A percentile compares a stretch with the other conserved stretches of the same genome.
Evolutionary conservation across 2,888 invertebrate species (phyloP).

Genomic region (Volucella zonaria): DNA sequence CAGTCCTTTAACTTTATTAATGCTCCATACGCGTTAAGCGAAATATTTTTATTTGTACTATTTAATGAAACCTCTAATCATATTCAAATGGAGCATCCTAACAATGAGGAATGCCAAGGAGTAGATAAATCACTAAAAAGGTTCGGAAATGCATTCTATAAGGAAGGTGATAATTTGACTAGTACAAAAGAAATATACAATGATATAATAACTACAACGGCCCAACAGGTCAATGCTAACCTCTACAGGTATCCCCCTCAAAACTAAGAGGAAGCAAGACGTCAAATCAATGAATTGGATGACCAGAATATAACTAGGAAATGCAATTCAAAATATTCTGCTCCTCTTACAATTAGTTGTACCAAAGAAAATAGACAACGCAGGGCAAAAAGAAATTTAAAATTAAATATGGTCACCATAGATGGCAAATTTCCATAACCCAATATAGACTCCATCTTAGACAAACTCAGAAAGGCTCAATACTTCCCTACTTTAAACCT

Average conservation of each 20-base stretch:
- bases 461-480: slow-evolving; percentile 25
- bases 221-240: slow-evolving; percentile 21
- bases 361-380: slow-evolving; percentile 66
- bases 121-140: neutral
- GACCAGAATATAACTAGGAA: slow-evolving; percentile 73
- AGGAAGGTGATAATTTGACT: slow-evolving; percentile 25
- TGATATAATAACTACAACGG: slow-evolving; percentile 20
- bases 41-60: slow-evolving; percentile 5
- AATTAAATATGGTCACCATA: neutral
- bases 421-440: slow-evolving; percentile 21
- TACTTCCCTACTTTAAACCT: slow-evolving; percentile 16
- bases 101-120: neutral
- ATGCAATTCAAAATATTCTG: slow-evolving; percentile 57
- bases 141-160: slow-evolving; percentile 22
- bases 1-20: neutral
- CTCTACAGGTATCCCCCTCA: slow-evolving; percentile 13
- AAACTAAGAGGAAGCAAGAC: slow-evolving; percentile 35
- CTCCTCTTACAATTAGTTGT: slow-evolving; percentile 52
- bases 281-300: slow-evolving; percentile 59
- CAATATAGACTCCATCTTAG: slow-evolving; percentile 28
- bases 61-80: neutral
- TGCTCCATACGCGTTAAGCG: neutral
- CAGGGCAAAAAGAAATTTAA: slow-evolving; percentile 30
- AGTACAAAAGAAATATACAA: slow-evolving; percentile 10
- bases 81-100: slow-evolving; percentile 10